These are phyloP conservation scores for Pachyuromys duprasi DNA, from an alignment of 2,797 vertebrate genomes.

Conservation along the genomic window DNA sequence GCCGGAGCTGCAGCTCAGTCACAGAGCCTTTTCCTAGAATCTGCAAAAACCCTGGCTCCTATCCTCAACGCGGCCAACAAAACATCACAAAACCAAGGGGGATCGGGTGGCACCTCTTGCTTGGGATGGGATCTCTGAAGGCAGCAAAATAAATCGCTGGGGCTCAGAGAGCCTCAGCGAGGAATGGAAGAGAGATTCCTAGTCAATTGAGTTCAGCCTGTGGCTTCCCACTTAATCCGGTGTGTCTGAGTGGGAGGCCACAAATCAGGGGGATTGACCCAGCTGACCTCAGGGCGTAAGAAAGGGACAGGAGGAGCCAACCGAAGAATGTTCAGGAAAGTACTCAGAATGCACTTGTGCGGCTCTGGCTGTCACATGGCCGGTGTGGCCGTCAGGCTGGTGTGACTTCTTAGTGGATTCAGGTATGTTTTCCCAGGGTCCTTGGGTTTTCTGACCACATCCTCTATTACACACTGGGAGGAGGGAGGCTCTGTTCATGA, in stretches of 20 bases:
- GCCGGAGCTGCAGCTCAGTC: background rate
- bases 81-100: background rate
- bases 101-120: too few relatives aligned
- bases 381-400: fast-evolving
- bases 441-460: background rate
- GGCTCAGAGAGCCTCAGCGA: too few relatives aligned
- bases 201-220: background rate
- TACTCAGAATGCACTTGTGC: too few relatives aligned
- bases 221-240: background rate
- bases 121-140: background rate
- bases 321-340: background rate
- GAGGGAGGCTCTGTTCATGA: background rate
- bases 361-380: fast-evolving
- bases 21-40: background rate
- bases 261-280: background rate
- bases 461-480: fast-evolving
- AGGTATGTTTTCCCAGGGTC: fast-evolving
- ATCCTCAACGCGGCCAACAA: too few relatives aligned
- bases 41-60: background rate
- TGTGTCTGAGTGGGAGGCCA: fast-evolving
- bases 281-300: background rate
- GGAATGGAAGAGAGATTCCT: too few relatives aligned
- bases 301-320: background rate
- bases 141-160: background rate
- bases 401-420: background rate